Base-by-base conservation (phyloP, 2,888 invertebrate genomes). In the Zaprionus lineosus region DNA sequence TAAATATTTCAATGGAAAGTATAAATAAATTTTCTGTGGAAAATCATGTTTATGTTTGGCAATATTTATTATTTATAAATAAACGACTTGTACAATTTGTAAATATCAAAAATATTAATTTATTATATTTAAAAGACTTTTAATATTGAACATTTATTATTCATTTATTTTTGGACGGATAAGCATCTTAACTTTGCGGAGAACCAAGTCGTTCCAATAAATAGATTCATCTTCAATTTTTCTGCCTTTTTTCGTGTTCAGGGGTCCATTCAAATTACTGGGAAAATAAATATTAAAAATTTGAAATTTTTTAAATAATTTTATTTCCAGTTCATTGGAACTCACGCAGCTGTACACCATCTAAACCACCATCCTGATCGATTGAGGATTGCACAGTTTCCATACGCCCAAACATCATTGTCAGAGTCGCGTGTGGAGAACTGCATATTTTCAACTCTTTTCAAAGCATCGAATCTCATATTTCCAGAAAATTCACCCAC, bases 281-380 rank as follows among this genome's bases (percentile, higher is more conserved):
- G 2, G 14, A 46, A n/a, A 8, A 6, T 31, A 31, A 11, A 19
- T 8, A n/a, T 18, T n/a, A 18, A 43, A 12, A 8, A 29, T n/a
- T 4, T 16, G 31, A 12, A 8, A 29, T n/a, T 4, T 16, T 3
- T 34, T 8, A 8, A 6, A n/a, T 19, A n/a, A 9, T 8, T 18
- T 16, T 8, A 12, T 9, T 3, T 7, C 2, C n/a, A 4, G 5
- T 1, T 2, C 2, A n/a, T 2, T 0, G 3, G 2, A 18, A 37
- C 24, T 15, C 9, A 41, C 40, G 11, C n/a, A 16, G 28, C 6
- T 16, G 26, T 14, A 41, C 40, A 41, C 2, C 12, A 16, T 1
- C 19, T 44, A 15, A 21, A 19, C 44, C 44, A 44, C 44, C 44
- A 44, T 14, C 21, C 44, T 5, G 33, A 31, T n/a, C 33, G 12